phyloP scores from a whole-genome alignment of 2,888 invertebrate genomes.

The Copidosoma aretas region DNA sequence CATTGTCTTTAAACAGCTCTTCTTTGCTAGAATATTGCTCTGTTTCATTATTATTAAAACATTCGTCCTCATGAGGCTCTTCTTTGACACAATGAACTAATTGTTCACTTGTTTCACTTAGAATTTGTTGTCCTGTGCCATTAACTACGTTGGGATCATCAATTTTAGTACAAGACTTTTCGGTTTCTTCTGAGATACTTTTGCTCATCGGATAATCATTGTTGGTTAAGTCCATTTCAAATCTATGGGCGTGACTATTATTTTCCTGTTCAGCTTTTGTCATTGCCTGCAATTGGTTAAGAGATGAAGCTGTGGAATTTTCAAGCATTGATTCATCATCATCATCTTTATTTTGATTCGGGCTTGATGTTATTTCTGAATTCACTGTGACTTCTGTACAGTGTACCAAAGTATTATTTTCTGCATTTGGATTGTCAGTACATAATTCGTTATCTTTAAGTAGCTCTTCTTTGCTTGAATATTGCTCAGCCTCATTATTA shows the following conservation, averaged over 20 bases:
- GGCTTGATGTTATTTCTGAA: slow-evolving; percentile 21
- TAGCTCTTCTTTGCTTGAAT: neutral
- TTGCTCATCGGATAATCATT: neutral
- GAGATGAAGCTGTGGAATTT: neutral
- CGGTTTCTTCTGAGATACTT: neutral
- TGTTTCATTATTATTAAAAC: neutral
- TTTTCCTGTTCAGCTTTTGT: neutral
- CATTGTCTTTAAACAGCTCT: neutral
- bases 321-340: neutral
- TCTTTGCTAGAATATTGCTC: neutral
- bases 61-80: no score
- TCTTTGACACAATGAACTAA: no score
- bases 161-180: neutral
- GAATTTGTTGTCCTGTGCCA: no score
- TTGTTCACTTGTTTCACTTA: no score
- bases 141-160: neutral
- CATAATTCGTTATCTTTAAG: neutral
- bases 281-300: neutral
- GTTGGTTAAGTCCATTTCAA: neutral
- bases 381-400: neutral
- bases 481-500: neutral
- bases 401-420: no score
- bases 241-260: neutral
- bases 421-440: neutral
- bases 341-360: neutral